Base-by-base conservation (phyloP, 2,888 invertebrate species). In the Aradus depressus region DNA sequence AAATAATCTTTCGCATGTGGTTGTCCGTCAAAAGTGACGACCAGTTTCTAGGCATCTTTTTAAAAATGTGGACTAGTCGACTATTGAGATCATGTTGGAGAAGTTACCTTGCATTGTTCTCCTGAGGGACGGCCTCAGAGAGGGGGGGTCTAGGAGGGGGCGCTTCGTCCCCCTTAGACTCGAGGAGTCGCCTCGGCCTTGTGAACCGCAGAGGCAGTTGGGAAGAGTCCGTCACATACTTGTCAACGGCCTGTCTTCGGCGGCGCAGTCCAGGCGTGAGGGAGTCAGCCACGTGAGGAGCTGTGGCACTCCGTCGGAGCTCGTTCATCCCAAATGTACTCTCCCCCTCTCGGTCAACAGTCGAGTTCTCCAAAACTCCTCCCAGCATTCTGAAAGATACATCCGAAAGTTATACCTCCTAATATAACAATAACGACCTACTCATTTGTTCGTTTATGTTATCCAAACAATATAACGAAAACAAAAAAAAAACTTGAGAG, bases 201-300 rank as follows among this genome's bases (percentile, higher is more conserved):
- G 53, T 52, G 58, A 62, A 62, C 51, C 61, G 56, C 47, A 65
- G 59, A 58, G 61, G 53, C 76, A 88, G 70, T 65, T 89, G 86
- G 55, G 84, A 79, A 55, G 84, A 83, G 71, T 89, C 89, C 23
- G 81, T 80, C 22, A 88, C 84, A 70, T 89, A 89, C 70, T 90
- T 90, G 57, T 88, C 88, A 52, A 73, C 72, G 37, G 80, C 79
- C 61, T 84, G 79, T 61, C 86, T 80, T 26, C 89, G 75, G 35
- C 81, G 73, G 18, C 88, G 75, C 32, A 89, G 70, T 37, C 84
- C 85, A 64, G 80, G 79, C 1, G 79, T 79, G 32, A 60, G 58
- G 19, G 58, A 58, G 26, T 56, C 53, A 68, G 59, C 58, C 66
- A 68, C 66, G 51, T 70, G 68, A 18, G 69, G 69, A 54, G 70